These are phyloP conservation scores for Prunella strophiata DNA, from an alignment of 2,797 vertebrate species.

Conservation along the genomic window DNA sequence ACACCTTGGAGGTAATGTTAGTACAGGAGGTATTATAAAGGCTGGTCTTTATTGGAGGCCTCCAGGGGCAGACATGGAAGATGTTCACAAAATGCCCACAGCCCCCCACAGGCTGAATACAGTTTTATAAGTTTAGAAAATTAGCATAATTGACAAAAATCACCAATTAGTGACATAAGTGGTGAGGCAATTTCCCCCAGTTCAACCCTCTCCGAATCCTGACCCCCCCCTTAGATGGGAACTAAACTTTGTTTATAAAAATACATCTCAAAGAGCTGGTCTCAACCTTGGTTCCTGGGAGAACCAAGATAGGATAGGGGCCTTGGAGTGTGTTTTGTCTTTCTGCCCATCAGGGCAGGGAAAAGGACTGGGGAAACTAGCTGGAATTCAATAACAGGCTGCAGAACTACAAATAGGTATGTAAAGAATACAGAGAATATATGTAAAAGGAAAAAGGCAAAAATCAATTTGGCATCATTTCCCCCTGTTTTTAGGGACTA, in stretches of 20 bases:
- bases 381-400: background rate
- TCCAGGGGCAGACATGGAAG: background rate
- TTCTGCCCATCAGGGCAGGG: background rate
- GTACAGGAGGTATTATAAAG: background rate
- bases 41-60: background rate
- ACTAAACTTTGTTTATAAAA: background rate
- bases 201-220: background rate
- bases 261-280: background rate
- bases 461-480: background rate
- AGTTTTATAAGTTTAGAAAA: background rate
- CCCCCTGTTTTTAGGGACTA: background rate
- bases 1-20: background rate
- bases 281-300: background rate
- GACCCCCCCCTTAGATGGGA: background rate
- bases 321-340: background rate
- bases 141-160: background rate
- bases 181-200: background rate
- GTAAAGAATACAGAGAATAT: background rate
- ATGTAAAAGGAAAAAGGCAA: background rate
- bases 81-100: background rate
- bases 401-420: background rate
- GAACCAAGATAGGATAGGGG: background rate
- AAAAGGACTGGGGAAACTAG: background rate
- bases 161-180: background rate
- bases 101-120: accelerated